Conservation (phyloP, 2,888 invertebrate species). For the Marronus borbonicus region DNA sequence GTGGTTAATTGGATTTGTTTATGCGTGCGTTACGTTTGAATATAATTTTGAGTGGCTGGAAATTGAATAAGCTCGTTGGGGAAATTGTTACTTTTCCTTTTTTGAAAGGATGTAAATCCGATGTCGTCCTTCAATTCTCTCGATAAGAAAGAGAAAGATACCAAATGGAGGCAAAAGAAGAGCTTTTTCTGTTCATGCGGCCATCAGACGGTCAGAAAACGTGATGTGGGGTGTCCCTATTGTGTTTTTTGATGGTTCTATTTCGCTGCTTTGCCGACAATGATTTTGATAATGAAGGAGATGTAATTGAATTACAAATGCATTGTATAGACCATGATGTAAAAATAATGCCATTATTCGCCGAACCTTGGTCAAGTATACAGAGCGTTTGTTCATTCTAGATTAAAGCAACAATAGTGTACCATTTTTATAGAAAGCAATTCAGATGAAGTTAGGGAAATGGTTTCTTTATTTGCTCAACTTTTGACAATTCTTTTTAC, state of each 20-base stretch:
- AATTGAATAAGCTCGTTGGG: constrained; percentile 68
- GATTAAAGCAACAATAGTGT: too few relatives aligned
- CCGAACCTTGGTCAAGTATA: too few relatives aligned
- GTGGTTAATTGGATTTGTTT: constrained; percentile 70
- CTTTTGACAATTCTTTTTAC: too few relatives aligned
- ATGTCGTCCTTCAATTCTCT: constrained; percentile 10
- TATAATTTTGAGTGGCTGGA: constrained; percentile 67
- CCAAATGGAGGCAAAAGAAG: neutral
- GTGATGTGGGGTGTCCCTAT: constrained; percentile 38
- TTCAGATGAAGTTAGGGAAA: too few relatives aligned
- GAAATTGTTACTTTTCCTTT: constrained; percentile 66
- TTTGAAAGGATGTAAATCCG: constrained; percentile 44
- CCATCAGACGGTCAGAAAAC: constrained; percentile 28
- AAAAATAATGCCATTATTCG: neutral
- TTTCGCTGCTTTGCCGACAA: constrained; percentile 29
- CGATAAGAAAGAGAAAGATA: neutral
- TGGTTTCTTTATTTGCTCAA: too few relatives aligned
- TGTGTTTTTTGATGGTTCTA: constrained; percentile 33
- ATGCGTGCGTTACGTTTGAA: constrained; percentile 66
- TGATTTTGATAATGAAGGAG: constrained; percentile 36
- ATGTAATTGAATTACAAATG: constrained; percentile 40
- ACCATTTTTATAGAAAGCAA: too few relatives aligned
- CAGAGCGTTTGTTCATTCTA: too few relatives aligned
- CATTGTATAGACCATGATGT: constrained; percentile 9
- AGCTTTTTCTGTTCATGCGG: constrained; percentile 25